Conservation (phyloP, 2,888 invertebrate genomes). For the Catocala sponsa region DNA sequence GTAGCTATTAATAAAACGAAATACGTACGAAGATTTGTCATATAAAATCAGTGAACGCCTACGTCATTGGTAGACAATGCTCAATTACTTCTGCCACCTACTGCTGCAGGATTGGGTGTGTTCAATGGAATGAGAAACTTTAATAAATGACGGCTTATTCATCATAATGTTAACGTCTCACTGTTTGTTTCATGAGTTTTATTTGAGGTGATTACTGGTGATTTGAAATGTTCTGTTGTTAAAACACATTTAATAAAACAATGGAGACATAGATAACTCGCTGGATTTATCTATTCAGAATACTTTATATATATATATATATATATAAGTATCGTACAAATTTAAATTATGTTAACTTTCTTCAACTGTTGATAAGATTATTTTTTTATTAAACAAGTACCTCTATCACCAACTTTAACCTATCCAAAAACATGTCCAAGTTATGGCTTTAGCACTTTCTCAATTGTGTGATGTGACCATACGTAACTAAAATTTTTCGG, state of each 20-base stretch:
- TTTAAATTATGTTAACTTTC: too few species aligned
- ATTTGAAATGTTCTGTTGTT: constrained; percentile 30
- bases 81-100: constrained; percentile 78
- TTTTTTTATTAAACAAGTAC: too few species aligned
- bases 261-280: neutral
- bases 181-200: constrained; percentile 34
- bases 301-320: too few species aligned
- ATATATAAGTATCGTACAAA: too few species aligned
- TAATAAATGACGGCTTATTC: constrained; percentile 61
- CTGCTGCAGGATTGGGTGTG: constrained; percentile 57
- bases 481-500: too few species aligned
- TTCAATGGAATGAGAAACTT: constrained; percentile 48
- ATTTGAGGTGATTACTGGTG: constrained; percentile 5
- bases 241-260: constrained; percentile 9
- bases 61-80: constrained; percentile 76
- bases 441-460: too few species aligned
- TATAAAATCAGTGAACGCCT: constrained; percentile 63
- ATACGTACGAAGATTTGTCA: constrained; percentile 60
- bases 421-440: too few species aligned
- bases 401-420: too few species aligned
- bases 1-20: constrained; percentile 53
- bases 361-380: too few species aligned
- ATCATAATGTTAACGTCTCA: constrained; percentile 45
- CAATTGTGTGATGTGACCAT: too few species aligned
- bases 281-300: too few species aligned